Evolutionary conservation across 1,140 invertebrate species (phyloP).

Genomic region (Pseudoatta argentina): DNA sequence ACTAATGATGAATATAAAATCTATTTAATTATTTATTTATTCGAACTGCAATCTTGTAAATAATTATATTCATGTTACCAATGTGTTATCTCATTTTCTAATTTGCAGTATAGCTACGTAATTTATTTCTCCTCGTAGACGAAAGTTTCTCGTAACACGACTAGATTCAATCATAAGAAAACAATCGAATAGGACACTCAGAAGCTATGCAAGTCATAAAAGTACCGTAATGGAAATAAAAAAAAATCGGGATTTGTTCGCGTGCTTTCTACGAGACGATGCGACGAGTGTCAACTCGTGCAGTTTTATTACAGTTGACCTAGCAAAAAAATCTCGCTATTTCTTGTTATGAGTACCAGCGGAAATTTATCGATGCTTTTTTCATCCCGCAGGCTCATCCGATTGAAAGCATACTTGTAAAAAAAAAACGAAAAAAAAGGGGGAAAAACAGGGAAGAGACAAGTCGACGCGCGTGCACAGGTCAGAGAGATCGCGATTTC

Average conservation of each 20-base stretch:
- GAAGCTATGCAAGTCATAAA: conserved; percentile 10
- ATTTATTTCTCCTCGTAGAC: background rate
- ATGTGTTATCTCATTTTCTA: background rate
- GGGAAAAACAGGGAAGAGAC: background rate
- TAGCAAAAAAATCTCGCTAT: conserved; percentile 44
- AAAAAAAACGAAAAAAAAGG: background rate
- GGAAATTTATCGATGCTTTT: conserved; percentile 27
- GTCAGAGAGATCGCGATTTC: conserved; percentile 38
- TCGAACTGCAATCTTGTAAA: background rate
- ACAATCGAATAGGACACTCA: background rate
- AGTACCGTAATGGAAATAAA: conserved; percentile 26
- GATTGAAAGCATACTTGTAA: background rate
- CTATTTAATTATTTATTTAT: conserved; percentile 11
- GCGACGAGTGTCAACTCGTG: conserved; percentile 1
- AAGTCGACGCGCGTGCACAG: background rate
- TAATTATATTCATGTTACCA: background rate
- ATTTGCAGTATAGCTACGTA: background rate
- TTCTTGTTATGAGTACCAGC: conserved; percentile 31
- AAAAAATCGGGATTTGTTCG: conserved; percentile 12
- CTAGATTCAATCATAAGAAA: conserved; percentile 21
- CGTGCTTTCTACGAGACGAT: conserved; percentile 17
- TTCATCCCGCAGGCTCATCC: background rate
- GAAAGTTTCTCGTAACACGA: too few relatives aligned
- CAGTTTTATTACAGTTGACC: conserved; percentile 9
- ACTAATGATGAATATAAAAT: background rate